Conservation (phyloP, 2,113 vertebrate genomes). For the Pimephales promelas region DNA sequence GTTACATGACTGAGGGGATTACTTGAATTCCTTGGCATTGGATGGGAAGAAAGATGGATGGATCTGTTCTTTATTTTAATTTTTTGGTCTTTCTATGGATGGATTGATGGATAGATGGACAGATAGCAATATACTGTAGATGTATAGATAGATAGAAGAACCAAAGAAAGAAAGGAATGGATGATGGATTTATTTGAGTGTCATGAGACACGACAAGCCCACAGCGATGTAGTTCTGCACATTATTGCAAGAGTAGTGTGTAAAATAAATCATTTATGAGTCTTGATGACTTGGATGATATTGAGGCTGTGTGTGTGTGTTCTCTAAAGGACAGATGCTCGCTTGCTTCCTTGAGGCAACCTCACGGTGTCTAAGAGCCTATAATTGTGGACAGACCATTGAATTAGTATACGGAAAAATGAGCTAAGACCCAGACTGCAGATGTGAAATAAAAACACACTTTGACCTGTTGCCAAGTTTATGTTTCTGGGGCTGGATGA, state of each 20-base stretch:
- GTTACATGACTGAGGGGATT: neutral
- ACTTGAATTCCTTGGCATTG: neutral
- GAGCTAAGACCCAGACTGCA: constrained; percentile 16
- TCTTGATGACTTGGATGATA: constrained; percentile 58
- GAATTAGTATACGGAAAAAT: constrained; percentile 36
- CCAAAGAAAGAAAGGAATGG: no score
- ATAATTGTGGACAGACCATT: constrained; percentile 12
- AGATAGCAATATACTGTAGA: neutral
- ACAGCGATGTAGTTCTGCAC: neutral
- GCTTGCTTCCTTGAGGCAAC: constrained; percentile 53
- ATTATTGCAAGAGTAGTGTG: constrained; percentile 2
- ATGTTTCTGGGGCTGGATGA: constrained; percentile 9
- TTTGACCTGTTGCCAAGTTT: constrained; percentile 15
- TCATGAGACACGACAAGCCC: neutral
- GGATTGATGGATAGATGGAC: neutral
- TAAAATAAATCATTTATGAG: constrained; percentile 66
- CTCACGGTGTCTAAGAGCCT: constrained; percentile 6
- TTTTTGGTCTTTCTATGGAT: no score
- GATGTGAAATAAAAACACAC: neutral
- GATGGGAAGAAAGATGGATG: neutral
- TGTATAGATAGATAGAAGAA: no score
- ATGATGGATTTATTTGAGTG: neutral
- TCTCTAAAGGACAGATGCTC: constrained; percentile 60
- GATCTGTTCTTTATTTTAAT: no score
- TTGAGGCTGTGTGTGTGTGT: constrained; percentile 3